These are phyloP conservation scores for Xenops minutus DNA, from an alignment of 2,797 vertebrate genomes.

Conservation along the genomic window DNA sequence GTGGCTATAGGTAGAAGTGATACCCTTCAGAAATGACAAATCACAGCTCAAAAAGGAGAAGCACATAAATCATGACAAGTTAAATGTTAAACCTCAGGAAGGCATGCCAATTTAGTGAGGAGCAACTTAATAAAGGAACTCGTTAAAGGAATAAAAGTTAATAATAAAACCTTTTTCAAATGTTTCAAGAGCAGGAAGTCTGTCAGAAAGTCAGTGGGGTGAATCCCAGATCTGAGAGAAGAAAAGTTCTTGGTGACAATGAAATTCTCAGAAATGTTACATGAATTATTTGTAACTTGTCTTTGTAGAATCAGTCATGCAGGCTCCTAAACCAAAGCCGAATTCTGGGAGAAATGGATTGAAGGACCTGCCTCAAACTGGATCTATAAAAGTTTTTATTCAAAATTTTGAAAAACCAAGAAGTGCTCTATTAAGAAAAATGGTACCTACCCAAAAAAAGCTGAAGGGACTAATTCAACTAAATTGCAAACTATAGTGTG, in stretches of 20 bases:
- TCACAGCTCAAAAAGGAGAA: not conserved
- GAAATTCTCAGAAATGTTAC: slow-evolving; percentile 7
- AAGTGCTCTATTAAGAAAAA: not conserved
- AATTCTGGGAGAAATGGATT: not conserved
- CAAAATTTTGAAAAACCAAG: not conserved
- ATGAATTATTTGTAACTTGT: not conserved
- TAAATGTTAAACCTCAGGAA: slow-evolving; percentile 32
- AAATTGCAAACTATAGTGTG: not conserved
- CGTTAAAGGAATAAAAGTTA: slow-evolving; percentile 40
- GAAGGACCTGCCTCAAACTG: not conserved
- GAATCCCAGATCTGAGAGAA: slow-evolving; percentile 20
- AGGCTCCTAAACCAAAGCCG: not conserved
- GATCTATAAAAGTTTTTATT: not conserved
- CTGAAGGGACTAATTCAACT: not conserved
- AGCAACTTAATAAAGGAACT: slow-evolving; percentile 22
- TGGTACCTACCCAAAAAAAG: not conserved
- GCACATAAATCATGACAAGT: not conserved
- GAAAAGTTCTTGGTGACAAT: not conserved
- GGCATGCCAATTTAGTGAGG: slow-evolving; percentile 3
- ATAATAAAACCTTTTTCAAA: slow-evolving; percentile 53
- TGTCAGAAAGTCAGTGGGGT: slow-evolving; percentile 16
- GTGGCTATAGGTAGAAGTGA: not conserved
- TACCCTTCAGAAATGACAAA: slow-evolving; percentile 6
- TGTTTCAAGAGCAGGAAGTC: slow-evolving; percentile 28
- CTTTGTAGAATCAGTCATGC: not conserved